Base-by-base conservation (phyloP, 2,797 vertebrate genomes). In the Periparus ater region DNA sequence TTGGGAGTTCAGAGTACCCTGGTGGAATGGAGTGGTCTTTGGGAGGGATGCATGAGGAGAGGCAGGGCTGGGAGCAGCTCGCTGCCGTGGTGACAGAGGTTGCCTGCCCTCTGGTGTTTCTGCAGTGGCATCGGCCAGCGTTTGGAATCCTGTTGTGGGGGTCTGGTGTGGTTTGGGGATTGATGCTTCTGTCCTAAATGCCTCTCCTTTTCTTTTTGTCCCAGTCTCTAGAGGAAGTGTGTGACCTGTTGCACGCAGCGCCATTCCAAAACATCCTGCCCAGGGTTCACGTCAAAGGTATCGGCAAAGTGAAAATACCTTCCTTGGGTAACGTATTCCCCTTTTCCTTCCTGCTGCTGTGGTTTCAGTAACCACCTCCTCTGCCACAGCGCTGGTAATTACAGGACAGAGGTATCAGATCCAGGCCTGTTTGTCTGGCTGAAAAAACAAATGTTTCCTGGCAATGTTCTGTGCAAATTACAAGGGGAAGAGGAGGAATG, bases 191-290 rank as follows among this genome's bases (percentile, higher is more conserved):
- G 13, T 76, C 32, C 58, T 96, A 67, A 96, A 48, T 38, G 29
- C 23, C 51, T 93, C 36, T 91, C 10, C 1, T 78, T 94, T 92
- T 60, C 51, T 80, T 89, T 75, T 67, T 7, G 7, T 95, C 78
- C 42, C 67, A 99, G 99, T 99, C 99, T 17, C 98, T 99, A 82
- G 99, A 99, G 95, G 99, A 99, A 90, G 99, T 99, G 29, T 99
- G 99, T 96, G 99, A 99, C 96, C 97, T 99, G 96, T 93, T 99
- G 86, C 99, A 99, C 0, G 99, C 99, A 1, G 99, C 99, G 0
- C 99, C 99, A 0, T 99, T 99, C 96, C 99, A 99, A 96, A 99
- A 99, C 96, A 99, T 99, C 96, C 98, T 99, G 53, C 99, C 99
- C 13, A 97, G 99, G 85, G 98, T 99, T 92, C 99, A 99, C 2